Base-by-base conservation (phyloP, 2,888 invertebrate species). In the Conus canariensis region DNA sequence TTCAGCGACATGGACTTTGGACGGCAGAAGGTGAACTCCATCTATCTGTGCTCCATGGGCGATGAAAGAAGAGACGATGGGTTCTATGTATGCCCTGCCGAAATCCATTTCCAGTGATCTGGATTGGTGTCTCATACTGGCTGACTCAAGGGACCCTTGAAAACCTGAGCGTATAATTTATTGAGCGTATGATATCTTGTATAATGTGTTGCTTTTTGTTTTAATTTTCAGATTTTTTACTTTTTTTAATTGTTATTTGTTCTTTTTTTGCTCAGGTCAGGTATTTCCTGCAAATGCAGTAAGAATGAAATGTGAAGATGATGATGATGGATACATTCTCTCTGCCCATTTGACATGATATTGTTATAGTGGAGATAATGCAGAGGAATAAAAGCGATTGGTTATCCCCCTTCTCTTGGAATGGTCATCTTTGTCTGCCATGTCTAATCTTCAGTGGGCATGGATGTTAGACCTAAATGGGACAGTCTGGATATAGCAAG, bases 1-100 rank as follows among this genome's bases (percentile, higher is more conserved):
- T 94, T 94, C 90, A 91, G 93, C n/a, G 94, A 95, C n/a, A 93
- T 92, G 80, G 90, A 94, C 7, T 96, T 96, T 91, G 96, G 96
- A 0, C 90, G 89, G 16, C 96, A 96, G 91, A 88, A 64, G 7
- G 91, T 96, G 22, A 94, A 96, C 91, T 95, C 94, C 82, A 90
- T 96, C 58, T 92, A 96, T 91, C 92, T 96, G 30, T 96, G 96
- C 94, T 94, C 94, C 85, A 96, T 96, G 95, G 94, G 94, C 9
- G 94, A 94, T 12, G 93, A 94, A 14, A 93, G 96, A 77, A 92
- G 95, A 90, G 92, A 92, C 5, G 96, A 96, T 93, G 96, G 96
- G 0, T 96, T 96, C 92, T 96, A 96, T 90, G 91, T 92, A 1
- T 93, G 92, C 85, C 93, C 94, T 30, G 64, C 77, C 59, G 90